Evolutionary conservation across 2,113 vertebrate genomes (phyloP).

Genomic region (Siniperca knerii): DNA sequence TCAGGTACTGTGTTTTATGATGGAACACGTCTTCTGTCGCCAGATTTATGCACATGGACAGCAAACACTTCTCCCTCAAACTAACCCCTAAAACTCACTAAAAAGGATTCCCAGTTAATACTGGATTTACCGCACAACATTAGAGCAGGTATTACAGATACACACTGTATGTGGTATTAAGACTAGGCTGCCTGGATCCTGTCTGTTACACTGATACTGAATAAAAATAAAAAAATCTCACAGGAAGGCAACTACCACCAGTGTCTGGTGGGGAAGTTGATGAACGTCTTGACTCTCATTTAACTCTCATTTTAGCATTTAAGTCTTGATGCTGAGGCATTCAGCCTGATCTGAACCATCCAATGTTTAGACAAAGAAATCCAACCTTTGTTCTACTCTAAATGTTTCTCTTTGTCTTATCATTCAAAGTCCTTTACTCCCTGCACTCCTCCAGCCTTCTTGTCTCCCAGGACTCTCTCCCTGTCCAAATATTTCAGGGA

Average conservation of each 20-base stretch:
- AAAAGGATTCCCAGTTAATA: slow-evolving; percentile 47
- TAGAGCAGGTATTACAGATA: slow-evolving; percentile 28
- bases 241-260: slow-evolving; percentile 8
- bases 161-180: slow-evolving; percentile 24
- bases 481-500: slow-evolving; percentile 82
- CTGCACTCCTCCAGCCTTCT: slow-evolving; percentile 73
- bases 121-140: slow-evolving; percentile 30
- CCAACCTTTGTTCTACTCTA: slow-evolving; percentile 57
- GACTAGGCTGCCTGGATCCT: slow-evolving; percentile 13
- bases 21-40: slow-evolving; percentile 38
- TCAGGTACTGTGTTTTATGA: slow-evolving; percentile 67
- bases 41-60: slow-evolving; percentile 49
- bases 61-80: slow-evolving; percentile 45
- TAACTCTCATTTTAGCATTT: slow-evolving; percentile 27
- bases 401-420: slow-evolving; percentile 81
- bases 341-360: slow-evolving; percentile 38
- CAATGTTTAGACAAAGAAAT: slow-evolving; percentile 72
- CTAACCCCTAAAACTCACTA: slow-evolving; percentile 31
- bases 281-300: slow-evolving; percentile 29
- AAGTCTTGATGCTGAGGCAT: slow-evolving; percentile 16
- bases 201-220: slow-evolving; percentile 14
- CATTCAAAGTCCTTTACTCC: slow-evolving; percentile 64
- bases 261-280: slow-evolving; percentile 21
- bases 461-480: slow-evolving; percentile 64
- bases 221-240: slow-evolving; percentile 26